Evolutionary conservation across 2,888 invertebrate genomes (phyloP), one percentile per base, ranked within the genome.

Genomic region (Rhagonycha lutea): DNA sequence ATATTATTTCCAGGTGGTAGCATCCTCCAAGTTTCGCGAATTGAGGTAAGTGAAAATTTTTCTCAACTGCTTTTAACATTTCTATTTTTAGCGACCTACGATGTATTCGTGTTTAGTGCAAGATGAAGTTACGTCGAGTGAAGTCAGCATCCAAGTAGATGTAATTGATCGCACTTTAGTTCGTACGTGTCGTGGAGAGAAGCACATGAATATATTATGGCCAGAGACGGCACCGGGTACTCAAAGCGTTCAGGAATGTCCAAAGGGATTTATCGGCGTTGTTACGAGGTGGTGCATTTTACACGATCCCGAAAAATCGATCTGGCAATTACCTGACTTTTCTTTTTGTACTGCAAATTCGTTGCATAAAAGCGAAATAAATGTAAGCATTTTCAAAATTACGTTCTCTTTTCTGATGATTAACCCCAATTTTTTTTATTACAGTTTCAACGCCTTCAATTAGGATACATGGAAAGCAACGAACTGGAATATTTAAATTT

Each of bases 1-100:
- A 95, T 96, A 83, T 89, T 96, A 26, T 94, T 93, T 86, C 96
- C 96, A 0, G 93, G 94, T 75, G 96, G 96, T 9, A 95, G 94
- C 83, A 94, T 96, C 72, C 88, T 96, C 5, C 94, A 94, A 84
- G 92, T 96, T 28, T 92, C 92, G 81, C 94, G 93, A 81, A 92
- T 94, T 67, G 94, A 94, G 90, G 95, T 94, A 87, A 84, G 86
- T 81, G 69, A 14, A 18, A 24, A 14, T 61, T 61, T 14, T 23
- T 10, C n/a, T 14, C 69, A 14, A 10, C 24, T 26, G 14, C 28
- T 63, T 65, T 47, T 69, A 11, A 69, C 14, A 11, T 11, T 63
- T 14, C 4, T 24, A 70, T 32, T 86, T 88, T 60, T 86, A 95
- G 93, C 94, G 93, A 91, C 94, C 94, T 0, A 92, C 92, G 0